Conservation (phyloP, 2,113 vertebrate species). For the sheep (Ovis aries) region DNA sequence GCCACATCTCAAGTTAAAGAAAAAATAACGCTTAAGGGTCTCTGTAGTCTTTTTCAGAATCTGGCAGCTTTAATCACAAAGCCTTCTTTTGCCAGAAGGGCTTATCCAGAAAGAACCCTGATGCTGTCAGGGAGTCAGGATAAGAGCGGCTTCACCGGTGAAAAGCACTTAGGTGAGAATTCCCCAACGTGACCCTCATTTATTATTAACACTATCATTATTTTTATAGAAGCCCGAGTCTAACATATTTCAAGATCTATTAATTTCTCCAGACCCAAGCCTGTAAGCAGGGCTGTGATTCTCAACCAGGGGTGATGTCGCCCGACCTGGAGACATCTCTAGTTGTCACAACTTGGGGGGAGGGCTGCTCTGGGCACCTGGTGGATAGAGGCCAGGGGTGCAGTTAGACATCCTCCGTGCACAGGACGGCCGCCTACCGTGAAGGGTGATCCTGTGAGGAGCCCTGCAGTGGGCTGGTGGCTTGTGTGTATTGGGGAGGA, state of each 20-base stretch:
- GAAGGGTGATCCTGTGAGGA: not conserved
- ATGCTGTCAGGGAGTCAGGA: slow-evolving; percentile 85
- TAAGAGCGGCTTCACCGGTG: slow-evolving; percentile 87
- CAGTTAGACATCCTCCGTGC: not conserved
- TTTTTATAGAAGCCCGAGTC: not conserved
- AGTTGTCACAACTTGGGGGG: not conserved
- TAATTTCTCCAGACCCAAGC: not conserved
- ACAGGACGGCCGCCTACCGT: not conserved
- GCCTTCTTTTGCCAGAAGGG: slow-evolving; percentile 85
- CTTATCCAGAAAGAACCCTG: slow-evolving; percentile 80
- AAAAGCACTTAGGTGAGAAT: slow-evolving; percentile 82
- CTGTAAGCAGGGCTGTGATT: not conserved
- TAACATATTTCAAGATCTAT: not conserved
- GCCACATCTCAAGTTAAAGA: not conserved
- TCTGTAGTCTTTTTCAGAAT: slow-evolving; percentile 78
- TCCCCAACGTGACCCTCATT: not conserved
- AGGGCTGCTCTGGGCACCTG: accelerated
- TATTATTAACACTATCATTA: not conserved
- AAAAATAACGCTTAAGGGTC: not conserved
- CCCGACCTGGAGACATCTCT: not conserved
- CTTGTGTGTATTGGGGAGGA: not conserved
- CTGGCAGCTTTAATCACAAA: slow-evolving; percentile 86
- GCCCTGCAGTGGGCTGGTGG: not conserved
- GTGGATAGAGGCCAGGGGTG: not conserved
- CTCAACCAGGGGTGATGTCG: not conserved